A percentile compares a stretch with the other conserved stretches of the same genome.
Conservation (phyloP, 1,140 invertebrate species). For the Phenacoccus solenopsis region DNA sequence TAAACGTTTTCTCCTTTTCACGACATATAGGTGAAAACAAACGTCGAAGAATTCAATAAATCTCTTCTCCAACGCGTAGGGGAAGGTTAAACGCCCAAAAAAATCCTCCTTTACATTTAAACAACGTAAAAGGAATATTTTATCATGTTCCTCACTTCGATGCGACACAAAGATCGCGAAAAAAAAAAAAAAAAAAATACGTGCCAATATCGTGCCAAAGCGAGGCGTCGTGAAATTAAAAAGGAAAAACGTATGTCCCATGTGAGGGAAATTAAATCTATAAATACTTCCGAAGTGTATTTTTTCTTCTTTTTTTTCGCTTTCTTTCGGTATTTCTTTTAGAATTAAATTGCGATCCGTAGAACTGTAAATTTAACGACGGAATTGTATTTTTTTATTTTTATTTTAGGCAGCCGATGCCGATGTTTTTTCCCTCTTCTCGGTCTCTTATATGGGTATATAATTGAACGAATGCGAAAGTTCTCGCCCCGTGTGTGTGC, state of each 20-base stretch:
- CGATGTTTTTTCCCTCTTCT: neutral
- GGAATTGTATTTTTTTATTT: neutral
- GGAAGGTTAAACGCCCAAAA: neutral
- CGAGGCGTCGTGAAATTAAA: slow-evolving; percentile 8
- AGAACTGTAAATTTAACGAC: slow-evolving; percentile 10
- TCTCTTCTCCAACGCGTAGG: neutral
- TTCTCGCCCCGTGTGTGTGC: neutral
- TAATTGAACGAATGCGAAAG: neutral
- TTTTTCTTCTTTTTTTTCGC: neutral
- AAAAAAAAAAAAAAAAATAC: slow-evolving; percentile 4
- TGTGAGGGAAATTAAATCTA: slow-evolving; percentile 18
- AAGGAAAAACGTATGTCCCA: slow-evolving; percentile 8
- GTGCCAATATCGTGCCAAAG: slow-evolving; percentile 16
- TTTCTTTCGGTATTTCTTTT: neutral
- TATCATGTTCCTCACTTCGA: neutral
- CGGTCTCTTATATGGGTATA: no score
- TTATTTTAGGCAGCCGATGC: neutral
- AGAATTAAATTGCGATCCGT: slow-evolving; percentile 6
- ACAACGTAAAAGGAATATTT: slow-evolving; percentile 15
- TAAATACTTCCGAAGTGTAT: slow-evolving; percentile 7
- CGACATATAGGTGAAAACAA: slow-evolving; percentile 10
- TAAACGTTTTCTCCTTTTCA: neutral
- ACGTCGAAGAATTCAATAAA: slow-evolving; percentile 10
- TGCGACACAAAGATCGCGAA: neutral
- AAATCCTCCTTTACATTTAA: slow-evolving; percentile 1